Percentiles rank a stretch among this genome's conserved stretches.
Evolutionary conservation across 2,888 invertebrate species (phyloP).

Genomic region (Tetragonula carbonaria): DNA sequence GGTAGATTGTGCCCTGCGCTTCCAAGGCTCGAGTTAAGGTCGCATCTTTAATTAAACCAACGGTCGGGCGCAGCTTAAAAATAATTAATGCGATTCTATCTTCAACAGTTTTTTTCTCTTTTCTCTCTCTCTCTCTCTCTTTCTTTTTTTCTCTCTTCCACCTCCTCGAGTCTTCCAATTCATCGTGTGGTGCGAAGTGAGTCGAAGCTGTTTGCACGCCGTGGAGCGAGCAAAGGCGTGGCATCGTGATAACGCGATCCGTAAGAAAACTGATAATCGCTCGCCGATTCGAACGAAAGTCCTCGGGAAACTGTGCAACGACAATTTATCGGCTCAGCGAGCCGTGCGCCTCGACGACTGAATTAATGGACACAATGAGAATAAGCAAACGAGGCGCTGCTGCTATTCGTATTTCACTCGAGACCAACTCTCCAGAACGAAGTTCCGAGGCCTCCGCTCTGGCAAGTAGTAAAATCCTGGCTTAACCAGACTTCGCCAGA

Average conservation of each 20-base stretch:
- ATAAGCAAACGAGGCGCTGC: not conserved
- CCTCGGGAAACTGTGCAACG: slow-evolving; percentile 7
- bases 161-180: not conserved
- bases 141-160: too few species aligned
- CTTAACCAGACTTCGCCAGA: slow-evolving; percentile 20
- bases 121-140: not conserved
- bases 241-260: slow-evolving; percentile 9
- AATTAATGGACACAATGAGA: slow-evolving; percentile 40
- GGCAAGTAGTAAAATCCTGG: slow-evolving; percentile 26
- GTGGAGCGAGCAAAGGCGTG: slow-evolving; percentile 20
- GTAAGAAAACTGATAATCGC: slow-evolving; percentile 10
- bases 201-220: not conserved
- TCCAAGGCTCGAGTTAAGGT: slow-evolving; percentile 51
- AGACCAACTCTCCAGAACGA: slow-evolving; percentile 5
- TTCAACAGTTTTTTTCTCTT: not conserved
- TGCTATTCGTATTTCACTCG: slow-evolving; percentile 16
- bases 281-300: not conserved
- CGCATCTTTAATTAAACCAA: slow-evolving; percentile 56
- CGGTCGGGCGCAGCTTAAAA: slow-evolving; percentile 42
- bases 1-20: slow-evolving; percentile 24
- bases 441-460: not conserved
- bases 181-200: not conserved
- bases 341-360: not conserved
- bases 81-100: slow-evolving; percentile 47
- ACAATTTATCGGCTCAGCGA: slow-evolving; percentile 27